Percentiles rank a stretch among this genome's conserved stretches.
These are phyloP conservation scores for Pseudomyrmex sp. DNA, from an alignment of 1,140 invertebrate genomes.

Conservation along the genomic window DNA sequence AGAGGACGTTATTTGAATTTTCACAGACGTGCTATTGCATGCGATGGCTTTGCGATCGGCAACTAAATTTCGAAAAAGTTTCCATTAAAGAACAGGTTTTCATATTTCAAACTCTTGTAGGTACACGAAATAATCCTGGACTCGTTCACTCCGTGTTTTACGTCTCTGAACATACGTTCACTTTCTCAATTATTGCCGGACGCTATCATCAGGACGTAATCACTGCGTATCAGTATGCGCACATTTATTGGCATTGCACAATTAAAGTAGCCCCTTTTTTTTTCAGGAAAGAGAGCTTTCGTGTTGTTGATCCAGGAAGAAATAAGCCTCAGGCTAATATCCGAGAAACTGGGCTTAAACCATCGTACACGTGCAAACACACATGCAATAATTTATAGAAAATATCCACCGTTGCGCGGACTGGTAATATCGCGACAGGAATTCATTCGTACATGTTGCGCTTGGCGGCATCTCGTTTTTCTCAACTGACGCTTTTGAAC, in stretches of 20 bases:
- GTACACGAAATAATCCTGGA: slow-evolving; percentile 21
- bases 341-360: slow-evolving; percentile 56
- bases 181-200: slow-evolving; percentile 48
- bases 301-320: slow-evolving; percentile 52
- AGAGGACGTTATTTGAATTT: not conserved
- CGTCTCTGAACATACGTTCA: slow-evolving; percentile 46
- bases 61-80: not conserved
- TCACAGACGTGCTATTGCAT: not conserved
- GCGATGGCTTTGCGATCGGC: not conserved
- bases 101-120: slow-evolving; percentile 1
- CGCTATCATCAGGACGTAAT: slow-evolving; percentile 48
- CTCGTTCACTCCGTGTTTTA: slow-evolving; percentile 37
- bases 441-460: slow-evolving; percentile 64
- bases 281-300: slow-evolving; percentile 56
- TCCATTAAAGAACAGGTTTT: not conserved
- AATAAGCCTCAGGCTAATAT: slow-evolving; percentile 60
- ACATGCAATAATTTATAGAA: slow-evolving; percentile 66
- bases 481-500: slow-evolving; percentile 61
- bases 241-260: slow-evolving; percentile 51
- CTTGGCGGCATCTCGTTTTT: slow-evolving; percentile 55
- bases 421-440: slow-evolving; percentile 58
- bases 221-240: not conserved
- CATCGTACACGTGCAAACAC: slow-evolving; percentile 1
- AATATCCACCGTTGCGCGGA: slow-evolving; percentile 61
- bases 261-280: slow-evolving; percentile 18